Conservation (phyloP, 2,113 vertebrate genomes). For the Trogon surrucura region DNA sequence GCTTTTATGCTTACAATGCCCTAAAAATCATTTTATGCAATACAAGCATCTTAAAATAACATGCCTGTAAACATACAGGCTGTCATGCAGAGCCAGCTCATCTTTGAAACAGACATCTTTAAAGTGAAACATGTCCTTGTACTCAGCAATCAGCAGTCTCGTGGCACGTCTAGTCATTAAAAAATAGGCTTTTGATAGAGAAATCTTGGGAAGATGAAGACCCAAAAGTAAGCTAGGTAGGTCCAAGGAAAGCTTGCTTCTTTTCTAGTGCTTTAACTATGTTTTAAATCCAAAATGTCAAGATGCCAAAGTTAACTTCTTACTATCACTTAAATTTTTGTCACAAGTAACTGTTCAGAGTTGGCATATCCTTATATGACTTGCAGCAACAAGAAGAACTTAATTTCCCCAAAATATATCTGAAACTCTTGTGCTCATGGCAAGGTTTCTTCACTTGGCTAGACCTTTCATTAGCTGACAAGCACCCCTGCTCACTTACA, state of each 20-base stretch:
- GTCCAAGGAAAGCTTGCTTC: not conserved
- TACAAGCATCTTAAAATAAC: not conserved
- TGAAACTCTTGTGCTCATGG: not conserved
- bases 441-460: not conserved
- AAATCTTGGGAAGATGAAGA: not conserved
- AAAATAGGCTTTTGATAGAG: not conserved
- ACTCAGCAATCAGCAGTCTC: fast-evolving
- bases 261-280: not conserved
- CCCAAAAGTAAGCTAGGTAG: not conserved
- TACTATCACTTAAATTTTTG: not conserved
- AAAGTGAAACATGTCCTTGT: not conserved
- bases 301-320: not conserved
- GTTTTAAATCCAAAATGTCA: not conserved
- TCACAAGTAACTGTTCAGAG: not conserved
- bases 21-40: not conserved
- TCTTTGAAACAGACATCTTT: not conserved
- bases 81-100: not conserved
- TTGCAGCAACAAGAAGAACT: not conserved
- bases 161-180: fast-evolving
- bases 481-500: not conserved
- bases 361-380: not conserved
- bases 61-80: not conserved
- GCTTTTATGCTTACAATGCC: not conserved
- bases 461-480: not conserved
- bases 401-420: not conserved